Evolutionary conservation across 1,140 invertebrate species (phyloP), one percentile per base, ranked within the genome.

Genomic region (Acromyrmex heyeri): DNA sequence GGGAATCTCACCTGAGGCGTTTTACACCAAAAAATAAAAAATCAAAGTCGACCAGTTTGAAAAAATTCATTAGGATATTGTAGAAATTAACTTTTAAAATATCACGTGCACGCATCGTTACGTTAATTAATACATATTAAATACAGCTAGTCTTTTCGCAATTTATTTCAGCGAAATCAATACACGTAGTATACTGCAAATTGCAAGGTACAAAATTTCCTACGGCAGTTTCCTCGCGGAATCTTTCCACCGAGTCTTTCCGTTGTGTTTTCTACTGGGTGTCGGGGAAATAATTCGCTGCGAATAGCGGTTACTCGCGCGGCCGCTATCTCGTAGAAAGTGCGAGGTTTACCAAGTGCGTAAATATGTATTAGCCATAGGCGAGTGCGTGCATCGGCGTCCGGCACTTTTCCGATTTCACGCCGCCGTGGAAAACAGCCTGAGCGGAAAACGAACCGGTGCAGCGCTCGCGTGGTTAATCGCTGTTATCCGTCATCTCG

Each of bases 351-450:
- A 75, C 83, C 48, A 10, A 67, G 72, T 70, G 75, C 73, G 83
- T 86, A 86, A 86, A 78, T 57, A 62, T 67, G 62, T 65, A 65
- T 79, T 86, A 78, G 53, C 75, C 64, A 57, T 30, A 38, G 30
- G 69, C 69, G 69, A 61, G 79, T 73, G 79, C 69, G 79, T 73
- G 53, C 79, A 73, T 61, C 65, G 65, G 27, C 62, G 27, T 44
- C 65, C 67, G 53, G 38, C 75, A 78, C 73, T 86, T 86, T 78
- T 86, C 73, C 75, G 73, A 86, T 86, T 86, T 79, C 73, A 86
- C 73, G 61, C 61, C 75, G 75, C 44, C 44, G 61, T 86, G 57
- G 75, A 86, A 86, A 79, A 86, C 62, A 67, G 73, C 75, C 75
- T 86, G 75, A 79, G 79, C 79, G 79, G 79, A 83, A 83, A 83